Evolutionary conservation across 2,888 invertebrate species (phyloP), one percentile per base, ranked within the genome.

Genomic region (Panzeria rudis): DNA sequence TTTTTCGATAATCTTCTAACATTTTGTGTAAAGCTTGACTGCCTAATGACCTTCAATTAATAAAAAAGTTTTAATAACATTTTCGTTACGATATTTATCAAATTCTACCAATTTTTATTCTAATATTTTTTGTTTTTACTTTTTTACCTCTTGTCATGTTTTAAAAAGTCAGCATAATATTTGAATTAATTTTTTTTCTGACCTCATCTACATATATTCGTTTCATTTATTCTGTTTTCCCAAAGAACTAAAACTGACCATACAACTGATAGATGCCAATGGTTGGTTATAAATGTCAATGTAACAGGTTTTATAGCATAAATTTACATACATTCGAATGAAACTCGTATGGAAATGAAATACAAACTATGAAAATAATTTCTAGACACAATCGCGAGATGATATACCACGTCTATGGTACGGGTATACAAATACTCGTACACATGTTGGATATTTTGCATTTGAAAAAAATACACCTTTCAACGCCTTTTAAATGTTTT

Each of bases 261-360:
- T 52, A 66, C 59, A 68, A 59, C 76, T 83, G 71, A 83, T 83
- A 76, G 76, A 83, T 77, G 71, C 71, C 76, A 72, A 83, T 72
- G 80, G 54, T 35, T 71, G 56, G 82, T 54, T 82, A 82, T 82
- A 79, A 85, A 85, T 85, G 85, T 85, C 85, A 85, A 75, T 71
- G 82, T 66, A 85, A 82, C 85, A 85, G 85, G 85, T 85, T 85
- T 85, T 66, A 85, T 85, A 59, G 78, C 73, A 85, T 85, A 85
- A 85, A 85, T 85, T 85, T 78, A 82, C 81, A 83, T 77, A 77
- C 64, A 77, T 77, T 83, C 62, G 23, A 38, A 44, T 35, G 47
- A 11, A 54, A 41, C 38, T 32, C 4, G 41, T 35, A 23, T 13
- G 17, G 23, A 25, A 79, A 35, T 5, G 17, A 29, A 9, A 66